Percentiles rank a stretch among this genome's conserved stretches.
Conservation (phyloP, 53 echinoderm and acorn worm genomes). For the Astropecten irregularis region DNA sequence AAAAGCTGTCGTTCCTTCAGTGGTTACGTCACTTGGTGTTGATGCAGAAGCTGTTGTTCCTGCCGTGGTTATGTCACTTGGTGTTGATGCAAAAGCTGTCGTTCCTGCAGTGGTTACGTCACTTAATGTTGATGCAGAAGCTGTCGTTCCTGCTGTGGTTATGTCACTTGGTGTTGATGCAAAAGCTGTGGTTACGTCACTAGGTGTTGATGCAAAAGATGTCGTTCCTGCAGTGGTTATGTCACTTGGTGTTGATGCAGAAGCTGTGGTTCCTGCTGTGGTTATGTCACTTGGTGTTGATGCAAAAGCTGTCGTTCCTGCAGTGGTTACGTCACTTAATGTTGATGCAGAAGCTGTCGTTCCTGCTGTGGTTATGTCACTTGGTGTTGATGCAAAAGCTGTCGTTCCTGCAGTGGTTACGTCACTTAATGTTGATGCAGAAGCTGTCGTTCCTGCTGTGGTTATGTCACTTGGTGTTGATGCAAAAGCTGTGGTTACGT, state of each 20-base stretch:
- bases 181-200: background rate
- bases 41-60: background rate
- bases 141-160: background rate
- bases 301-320: background rate
- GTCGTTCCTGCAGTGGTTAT: background rate
- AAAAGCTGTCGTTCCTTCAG: background rate
- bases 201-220: background rate
- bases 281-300: background rate
- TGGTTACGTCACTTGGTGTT: background rate
- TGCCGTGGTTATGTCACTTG: background rate
- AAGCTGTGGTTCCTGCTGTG: background rate
- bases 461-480: too few relatives aligned
- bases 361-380: background rate
- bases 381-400: background rate
- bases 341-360: background rate
- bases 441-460: too few relatives aligned
- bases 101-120: background rate
- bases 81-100: background rate
- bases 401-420: background rate
- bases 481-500: too few relatives aligned
- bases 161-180: background rate
- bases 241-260: background rate
- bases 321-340: too few relatives aligned
- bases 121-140: background rate
- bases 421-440: background rate